Conservation (phyloP, 2,113 vertebrate species). For the Vombatus ursinus region DNA sequence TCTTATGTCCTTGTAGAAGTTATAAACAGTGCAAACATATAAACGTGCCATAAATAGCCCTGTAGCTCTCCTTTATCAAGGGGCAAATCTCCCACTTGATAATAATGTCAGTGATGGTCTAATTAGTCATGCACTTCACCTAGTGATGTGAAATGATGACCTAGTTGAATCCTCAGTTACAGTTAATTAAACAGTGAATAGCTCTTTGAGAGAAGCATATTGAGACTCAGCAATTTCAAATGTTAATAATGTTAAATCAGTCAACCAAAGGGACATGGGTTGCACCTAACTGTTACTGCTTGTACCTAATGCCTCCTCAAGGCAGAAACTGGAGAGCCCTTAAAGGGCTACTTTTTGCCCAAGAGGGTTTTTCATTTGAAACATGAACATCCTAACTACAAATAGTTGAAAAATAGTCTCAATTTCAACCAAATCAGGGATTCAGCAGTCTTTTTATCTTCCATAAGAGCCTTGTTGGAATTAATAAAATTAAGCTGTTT, state of each 20-base stretch:
- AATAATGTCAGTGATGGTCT: not conserved
- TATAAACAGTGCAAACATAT: not conserved
- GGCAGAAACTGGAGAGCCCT: not conserved
- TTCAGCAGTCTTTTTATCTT: not conserved
- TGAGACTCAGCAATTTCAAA: not conserved
- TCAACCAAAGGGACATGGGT: not conserved
- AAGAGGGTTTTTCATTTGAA: not conserved
- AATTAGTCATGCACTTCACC: not conserved
- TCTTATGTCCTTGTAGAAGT: not conserved
- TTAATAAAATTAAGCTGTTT: not conserved
- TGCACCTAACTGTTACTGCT: not conserved
- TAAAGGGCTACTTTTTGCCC: not conserved
- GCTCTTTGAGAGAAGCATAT: not conserved
- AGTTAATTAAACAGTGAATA: not conserved
- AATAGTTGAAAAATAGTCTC: not conserved
- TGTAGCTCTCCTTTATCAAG: not conserved
- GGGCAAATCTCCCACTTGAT: not conserved
- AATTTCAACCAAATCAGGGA: not conserved
- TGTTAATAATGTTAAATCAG: not conserved
- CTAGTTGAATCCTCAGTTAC: not conserved
- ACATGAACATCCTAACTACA: not conserved
- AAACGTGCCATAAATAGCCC: not conserved
- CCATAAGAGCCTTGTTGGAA: not conserved
- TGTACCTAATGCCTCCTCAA: not conserved
- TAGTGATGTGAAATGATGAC: not conserved